Percentiles rank a stretch among this genome's conserved stretches.
Conservation (phyloP, 2,888 invertebrate genomes). For the Callimorpha dominula region DNA sequence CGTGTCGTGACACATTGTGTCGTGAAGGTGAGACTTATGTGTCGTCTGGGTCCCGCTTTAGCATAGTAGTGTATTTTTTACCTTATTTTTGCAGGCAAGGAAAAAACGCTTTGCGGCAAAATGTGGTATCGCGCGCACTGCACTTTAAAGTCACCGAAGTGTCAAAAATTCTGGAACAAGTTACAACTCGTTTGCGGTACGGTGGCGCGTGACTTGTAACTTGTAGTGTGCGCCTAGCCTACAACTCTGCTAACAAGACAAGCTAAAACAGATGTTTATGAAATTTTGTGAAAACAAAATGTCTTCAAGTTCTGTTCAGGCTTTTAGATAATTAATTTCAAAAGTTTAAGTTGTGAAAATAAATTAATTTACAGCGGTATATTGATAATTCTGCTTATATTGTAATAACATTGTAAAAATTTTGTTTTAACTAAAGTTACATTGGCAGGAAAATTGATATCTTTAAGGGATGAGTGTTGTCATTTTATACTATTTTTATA, state of each 20-base stretch:
- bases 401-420: background rate
- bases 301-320: background rate
- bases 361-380: background rate
- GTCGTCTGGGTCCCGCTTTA: too few species aligned
- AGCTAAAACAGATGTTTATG: slow-evolving; percentile 3
- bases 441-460: too few species aligned
- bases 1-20: too few species aligned
- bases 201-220: background rate
- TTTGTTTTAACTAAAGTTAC: too few species aligned
- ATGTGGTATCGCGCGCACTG: too few species aligned
- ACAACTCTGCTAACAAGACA: background rate
- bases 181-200: background rate
- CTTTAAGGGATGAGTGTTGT: too few species aligned
- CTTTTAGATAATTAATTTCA: background rate
- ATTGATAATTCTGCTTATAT: background rate
- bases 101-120: too few species aligned
- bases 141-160: background rate
- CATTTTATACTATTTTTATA: too few species aligned
- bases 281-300: background rate
- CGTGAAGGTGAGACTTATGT: too few species aligned
- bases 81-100: too few species aligned
- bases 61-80: too few species aligned
- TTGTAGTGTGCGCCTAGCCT: background rate
- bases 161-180: background rate
- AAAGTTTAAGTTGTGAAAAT: slow-evolving; percentile 2